Conservation (phyloP, 2,888 invertebrate species). For the Sturmia bella region DNA sequence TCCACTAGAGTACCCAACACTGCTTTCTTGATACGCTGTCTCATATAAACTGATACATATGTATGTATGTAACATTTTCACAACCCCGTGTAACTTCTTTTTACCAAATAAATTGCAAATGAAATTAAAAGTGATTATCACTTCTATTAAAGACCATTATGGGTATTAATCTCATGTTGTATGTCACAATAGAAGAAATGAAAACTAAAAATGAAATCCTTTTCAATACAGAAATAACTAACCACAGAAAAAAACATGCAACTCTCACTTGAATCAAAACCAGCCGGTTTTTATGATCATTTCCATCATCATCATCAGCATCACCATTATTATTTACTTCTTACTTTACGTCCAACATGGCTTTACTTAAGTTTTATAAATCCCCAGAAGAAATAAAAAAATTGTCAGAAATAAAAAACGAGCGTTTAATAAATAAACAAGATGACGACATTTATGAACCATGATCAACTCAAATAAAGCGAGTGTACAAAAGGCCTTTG, state of each 20-base stretch:
- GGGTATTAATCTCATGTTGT: background rate
- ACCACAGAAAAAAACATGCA: constrained; percentile 39
- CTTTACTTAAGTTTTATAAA: constrained; percentile 19
- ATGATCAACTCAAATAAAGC: constrained; percentile 40
- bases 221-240: constrained; percentile 22
- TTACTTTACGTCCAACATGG: constrained; percentile 17
- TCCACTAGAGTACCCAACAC: too few species aligned
- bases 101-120: constrained; percentile 32
- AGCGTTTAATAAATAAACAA: constrained; percentile 54
- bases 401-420: constrained; percentile 24
- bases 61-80: too few species aligned
- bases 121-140: constrained; percentile 61
- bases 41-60: too few species aligned
- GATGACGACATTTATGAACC: constrained; percentile 66
- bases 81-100: too few species aligned
- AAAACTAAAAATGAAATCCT: constrained; percentile 38
- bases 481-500: constrained; percentile 60
- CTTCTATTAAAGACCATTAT: constrained; percentile 36
- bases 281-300: constrained; percentile 62
- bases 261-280: constrained; percentile 60
- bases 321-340: constrained; percentile 16
- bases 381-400: constrained; percentile 17
- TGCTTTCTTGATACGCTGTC: too few species aligned
- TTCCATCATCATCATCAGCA: background rate
- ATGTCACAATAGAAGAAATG: constrained; percentile 1